Conservation (phyloP, 2,888 invertebrate species). For the Seladonia tumulorum region DNA sequence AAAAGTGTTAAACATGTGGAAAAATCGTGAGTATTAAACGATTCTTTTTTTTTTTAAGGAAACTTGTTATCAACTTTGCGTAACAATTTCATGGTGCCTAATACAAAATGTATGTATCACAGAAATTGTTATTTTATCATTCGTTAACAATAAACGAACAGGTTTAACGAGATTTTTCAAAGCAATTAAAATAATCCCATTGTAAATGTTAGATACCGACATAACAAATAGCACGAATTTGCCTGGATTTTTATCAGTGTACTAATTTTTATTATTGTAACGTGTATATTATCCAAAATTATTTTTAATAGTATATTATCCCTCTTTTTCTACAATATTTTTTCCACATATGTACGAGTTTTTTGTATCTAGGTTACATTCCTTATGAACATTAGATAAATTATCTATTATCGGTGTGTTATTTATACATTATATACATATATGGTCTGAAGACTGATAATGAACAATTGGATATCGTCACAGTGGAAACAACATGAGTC, state of each 20-base stretch:
- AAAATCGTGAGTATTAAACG: conserved; percentile 72
- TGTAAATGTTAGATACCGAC: background rate
- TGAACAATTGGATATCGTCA: background rate
- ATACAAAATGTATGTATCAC: background rate
- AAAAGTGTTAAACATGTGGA: conserved; percentile 73
- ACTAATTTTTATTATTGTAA: background rate
- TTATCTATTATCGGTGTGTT: background rate
- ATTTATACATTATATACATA: background rate
- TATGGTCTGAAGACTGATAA: conserved; percentile 22
- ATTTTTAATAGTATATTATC: background rate
- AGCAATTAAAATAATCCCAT: background rate
- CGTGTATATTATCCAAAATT: background rate
- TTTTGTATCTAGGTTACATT: background rate
- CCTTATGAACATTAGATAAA: conserved; percentile 11
- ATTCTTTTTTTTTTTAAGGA: background rate
- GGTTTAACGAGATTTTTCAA: background rate
- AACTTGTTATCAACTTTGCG: background rate
- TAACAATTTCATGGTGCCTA: background rate
- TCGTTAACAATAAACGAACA: background rate
- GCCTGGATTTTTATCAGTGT: background rate
- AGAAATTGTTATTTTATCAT: background rate
- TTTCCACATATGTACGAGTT: background rate
- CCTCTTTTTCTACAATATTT: background rate
- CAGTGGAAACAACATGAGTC: conserved; percentile 22
- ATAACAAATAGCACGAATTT: background rate